Percentiles rank a stretch among this genome's conserved stretches.
Conservation (phyloP, 2,113 vertebrate genomes). For the Tachuris rubrigastra region DNA sequence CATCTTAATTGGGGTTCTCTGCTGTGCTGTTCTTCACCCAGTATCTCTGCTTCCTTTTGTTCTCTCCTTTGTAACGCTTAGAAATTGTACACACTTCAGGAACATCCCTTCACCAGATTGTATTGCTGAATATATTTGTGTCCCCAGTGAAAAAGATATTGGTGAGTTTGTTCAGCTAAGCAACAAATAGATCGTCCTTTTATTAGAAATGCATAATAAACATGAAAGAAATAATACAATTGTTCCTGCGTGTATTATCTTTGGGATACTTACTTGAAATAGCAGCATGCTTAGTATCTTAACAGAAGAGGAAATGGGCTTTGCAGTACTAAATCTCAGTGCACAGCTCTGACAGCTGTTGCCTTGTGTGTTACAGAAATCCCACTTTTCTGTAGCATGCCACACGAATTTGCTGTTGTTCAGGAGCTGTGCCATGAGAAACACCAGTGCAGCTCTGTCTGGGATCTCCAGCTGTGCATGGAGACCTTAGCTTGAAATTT, state of each 20-base stretch:
- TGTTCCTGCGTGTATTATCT: background rate
- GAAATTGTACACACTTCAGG: rapidly evolving
- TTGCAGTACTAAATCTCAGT: background rate
- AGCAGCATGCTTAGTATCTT: background rate
- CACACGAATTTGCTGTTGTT: background rate
- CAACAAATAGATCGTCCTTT: background rate
- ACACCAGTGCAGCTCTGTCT: background rate
- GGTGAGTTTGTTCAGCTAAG: background rate
- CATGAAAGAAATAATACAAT: background rate
- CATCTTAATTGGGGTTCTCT: rapidly evolving
- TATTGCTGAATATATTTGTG: background rate
- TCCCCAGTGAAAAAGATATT: background rate
- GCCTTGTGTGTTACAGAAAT: background rate
- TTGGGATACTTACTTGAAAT: background rate
- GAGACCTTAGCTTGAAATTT: background rate
- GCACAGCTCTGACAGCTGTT: background rate
- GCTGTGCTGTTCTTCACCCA: background rate
- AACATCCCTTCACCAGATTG: background rate
- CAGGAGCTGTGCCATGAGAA: background rate
- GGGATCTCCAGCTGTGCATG: background rate
- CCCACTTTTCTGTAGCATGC: background rate
- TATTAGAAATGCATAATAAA: background rate
- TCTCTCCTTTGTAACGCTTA: background rate
- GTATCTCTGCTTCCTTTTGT: background rate
- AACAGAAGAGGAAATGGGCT: background rate